These are phyloP conservation scores for Microcebus jonahi DNA, from an alignment of 2,113 vertebrate species.

Conservation along the genomic window DNA sequence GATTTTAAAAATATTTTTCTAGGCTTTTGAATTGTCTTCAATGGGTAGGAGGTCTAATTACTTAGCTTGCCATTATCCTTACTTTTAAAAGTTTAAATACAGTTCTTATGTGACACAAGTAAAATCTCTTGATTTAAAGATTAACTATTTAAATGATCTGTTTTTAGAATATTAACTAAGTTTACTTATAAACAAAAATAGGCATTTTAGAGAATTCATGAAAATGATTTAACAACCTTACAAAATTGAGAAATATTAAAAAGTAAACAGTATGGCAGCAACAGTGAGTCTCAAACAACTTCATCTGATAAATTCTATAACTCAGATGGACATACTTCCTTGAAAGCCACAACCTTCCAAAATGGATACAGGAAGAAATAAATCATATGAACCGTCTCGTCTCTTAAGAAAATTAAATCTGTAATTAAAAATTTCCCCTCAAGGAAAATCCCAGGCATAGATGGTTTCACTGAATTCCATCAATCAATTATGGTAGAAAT, in stretches of 20 bases:
- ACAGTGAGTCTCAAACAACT: background rate
- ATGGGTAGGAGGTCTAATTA: background rate
- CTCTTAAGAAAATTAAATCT: conserved; percentile 11
- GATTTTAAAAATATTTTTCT: background rate
- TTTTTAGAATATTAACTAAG: background rate
- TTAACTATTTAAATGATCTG: background rate
- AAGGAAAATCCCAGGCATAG: background rate
- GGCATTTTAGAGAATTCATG: background rate
- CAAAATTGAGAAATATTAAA: background rate
- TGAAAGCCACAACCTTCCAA: conserved; percentile 6
- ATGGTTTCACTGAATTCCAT: background rate
- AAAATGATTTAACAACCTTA: background rate
- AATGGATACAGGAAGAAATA: background rate
- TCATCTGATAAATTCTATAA: background rate
- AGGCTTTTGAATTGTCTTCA: background rate
- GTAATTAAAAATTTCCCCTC: background rate
- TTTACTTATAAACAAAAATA: background rate
- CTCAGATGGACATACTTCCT: background rate
- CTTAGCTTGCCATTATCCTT: background rate
- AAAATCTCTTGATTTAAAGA: background rate
- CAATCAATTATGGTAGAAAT: background rate
- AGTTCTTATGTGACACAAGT: background rate
- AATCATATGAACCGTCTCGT: background rate
- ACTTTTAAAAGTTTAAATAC: background rate
- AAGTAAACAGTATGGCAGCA: background rate